These are phyloP conservation scores for Sminthurinus aureus DNA, from an alignment of 2,888 invertebrate genomes.

Conservation along the genomic window DNA sequence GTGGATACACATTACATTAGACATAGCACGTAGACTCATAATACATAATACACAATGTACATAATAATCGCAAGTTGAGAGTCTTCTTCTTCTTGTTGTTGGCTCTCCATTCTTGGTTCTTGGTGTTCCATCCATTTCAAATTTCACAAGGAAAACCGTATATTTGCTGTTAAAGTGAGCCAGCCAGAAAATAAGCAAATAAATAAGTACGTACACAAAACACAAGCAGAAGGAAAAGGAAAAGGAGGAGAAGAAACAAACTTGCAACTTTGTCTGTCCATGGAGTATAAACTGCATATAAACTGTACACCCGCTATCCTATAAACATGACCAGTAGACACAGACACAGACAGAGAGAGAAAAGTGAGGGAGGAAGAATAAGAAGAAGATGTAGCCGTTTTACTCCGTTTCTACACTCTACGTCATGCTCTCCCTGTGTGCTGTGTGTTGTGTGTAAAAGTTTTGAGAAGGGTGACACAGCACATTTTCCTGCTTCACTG, in stretches of 20 bases:
- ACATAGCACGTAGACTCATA: too few species aligned
- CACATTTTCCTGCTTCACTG: too few species aligned
- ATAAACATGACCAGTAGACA: neutral
- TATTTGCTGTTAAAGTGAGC: conserved; percentile 27
- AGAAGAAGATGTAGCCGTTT: too few species aligned
- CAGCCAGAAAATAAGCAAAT: neutral
- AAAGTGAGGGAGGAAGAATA: too few species aligned
- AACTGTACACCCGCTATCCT: conserved; percentile 27
- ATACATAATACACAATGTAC: neutral
- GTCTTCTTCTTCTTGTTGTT: neutral
- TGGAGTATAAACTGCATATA: conserved; percentile 32
- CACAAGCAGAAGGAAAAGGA: conserved; percentile 8
- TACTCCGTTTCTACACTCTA: neutral
- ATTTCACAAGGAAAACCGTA: conserved; percentile 13
- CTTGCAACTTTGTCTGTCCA: neutral
- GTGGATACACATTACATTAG: too few species aligned
- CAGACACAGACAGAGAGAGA: neutral
- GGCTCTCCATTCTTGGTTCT: too few species aligned
- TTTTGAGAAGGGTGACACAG: too few species aligned
- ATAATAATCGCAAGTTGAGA: conserved; percentile 4
- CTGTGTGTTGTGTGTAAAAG: neutral
- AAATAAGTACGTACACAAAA: neutral
- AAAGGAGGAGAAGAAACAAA: neutral
- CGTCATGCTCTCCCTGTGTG: neutral
- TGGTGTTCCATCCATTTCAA: neutral